A percentile compares a stretch with the other conserved stretches of the same genome.
Evolutionary conservation across 1,140 invertebrate species (phyloP).

Genomic region (Nixonia krombeini): DNA sequence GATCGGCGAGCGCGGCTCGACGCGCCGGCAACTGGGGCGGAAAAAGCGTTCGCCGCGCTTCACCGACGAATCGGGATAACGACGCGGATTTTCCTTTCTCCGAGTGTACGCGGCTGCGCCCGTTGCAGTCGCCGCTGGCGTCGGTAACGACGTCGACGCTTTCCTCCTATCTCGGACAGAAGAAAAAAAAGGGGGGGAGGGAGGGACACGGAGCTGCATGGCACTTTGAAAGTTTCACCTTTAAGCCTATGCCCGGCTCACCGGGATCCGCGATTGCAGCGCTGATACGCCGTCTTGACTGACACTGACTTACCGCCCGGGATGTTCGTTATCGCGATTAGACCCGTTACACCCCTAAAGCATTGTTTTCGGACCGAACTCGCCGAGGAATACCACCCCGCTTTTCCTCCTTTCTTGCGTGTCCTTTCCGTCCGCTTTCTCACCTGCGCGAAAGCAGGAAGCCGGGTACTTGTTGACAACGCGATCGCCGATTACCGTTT

Average conservation of each 20-base stretch:
- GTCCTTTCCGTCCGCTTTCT: slow-evolving; percentile 39
- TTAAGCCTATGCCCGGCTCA: slow-evolving; percentile 40
- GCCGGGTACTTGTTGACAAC: slow-evolving; percentile 47
- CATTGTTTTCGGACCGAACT: no score
- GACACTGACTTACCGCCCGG: slow-evolving; percentile 47
- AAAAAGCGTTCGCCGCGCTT: slow-evolving; percentile 2
- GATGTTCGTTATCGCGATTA: slow-evolving; percentile 51
- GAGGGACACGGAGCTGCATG: slow-evolving; percentile 25
- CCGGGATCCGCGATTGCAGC: slow-evolving; percentile 38
- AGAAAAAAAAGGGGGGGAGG: slow-evolving; percentile 22
- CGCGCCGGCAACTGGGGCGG: background rate
- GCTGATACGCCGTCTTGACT: slow-evolving; percentile 47
- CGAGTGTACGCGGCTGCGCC: background rate
- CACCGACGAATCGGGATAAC: slow-evolving; percentile 1
- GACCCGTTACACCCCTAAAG: slow-evolving; percentile 45
- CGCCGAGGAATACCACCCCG: slow-evolving; percentile 43
- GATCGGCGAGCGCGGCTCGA: background rate
- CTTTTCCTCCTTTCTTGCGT: slow-evolving; percentile 44
- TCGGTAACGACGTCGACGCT: slow-evolving; percentile 1
- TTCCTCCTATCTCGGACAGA: background rate
- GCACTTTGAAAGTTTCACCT: slow-evolving; percentile 38
- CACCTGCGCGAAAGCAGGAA: slow-evolving; percentile 41
- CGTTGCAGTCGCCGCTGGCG: background rate
- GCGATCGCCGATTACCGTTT: no score
- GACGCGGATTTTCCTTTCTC: slow-evolving; percentile 7